Evolutionary conservation across 1,140 invertebrate genomes (phyloP).

Genomic region (Listronotus oregonensis): DNA sequence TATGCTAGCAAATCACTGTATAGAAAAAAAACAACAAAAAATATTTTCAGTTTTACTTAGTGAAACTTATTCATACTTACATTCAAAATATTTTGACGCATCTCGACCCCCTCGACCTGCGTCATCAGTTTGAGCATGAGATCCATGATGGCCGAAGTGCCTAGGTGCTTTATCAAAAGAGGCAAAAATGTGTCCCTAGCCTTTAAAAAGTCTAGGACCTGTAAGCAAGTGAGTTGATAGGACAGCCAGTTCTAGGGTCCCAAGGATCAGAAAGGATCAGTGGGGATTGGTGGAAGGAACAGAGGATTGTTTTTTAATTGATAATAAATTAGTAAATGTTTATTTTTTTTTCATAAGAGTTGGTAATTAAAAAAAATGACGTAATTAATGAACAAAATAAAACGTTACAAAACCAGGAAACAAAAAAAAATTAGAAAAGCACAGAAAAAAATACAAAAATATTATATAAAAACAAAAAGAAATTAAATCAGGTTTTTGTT

Average conservation of each 20-base stretch:
- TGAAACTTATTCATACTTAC: constrained; percentile 60
- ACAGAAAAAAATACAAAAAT: too few relatives aligned
- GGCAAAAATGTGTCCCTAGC: constrained; percentile 83
- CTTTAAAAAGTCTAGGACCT: constrained; percentile 91
- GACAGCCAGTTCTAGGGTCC: constrained; percentile 81
- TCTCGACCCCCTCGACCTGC: constrained; percentile 78
- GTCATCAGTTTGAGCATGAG: constrained; percentile 86
- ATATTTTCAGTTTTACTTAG: too few relatives aligned
- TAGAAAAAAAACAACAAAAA: too few relatives aligned
- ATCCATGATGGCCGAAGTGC: constrained; percentile 95
- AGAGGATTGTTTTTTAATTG: not conserved
- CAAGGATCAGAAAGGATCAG: constrained; percentile 26
- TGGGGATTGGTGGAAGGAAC: constrained; percentile 6
- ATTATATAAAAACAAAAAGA: too few relatives aligned
- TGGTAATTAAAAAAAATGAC: too few relatives aligned
- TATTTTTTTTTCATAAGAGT: too few relatives aligned
- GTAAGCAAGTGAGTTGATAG: constrained; percentile 86
- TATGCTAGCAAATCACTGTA: too few relatives aligned
- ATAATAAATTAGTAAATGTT: too few relatives aligned
- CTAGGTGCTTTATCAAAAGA: constrained; percentile 84
- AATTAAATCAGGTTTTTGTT: too few relatives aligned
- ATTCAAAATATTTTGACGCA: constrained; percentile 80
- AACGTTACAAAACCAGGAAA: too few relatives aligned
- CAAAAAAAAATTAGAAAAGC: too few relatives aligned
- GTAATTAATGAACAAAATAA: too few relatives aligned